These are phyloP conservation scores for Orchesella flavescens DNA, from an alignment of 2,888 invertebrate genomes.

Conservation along the genomic window DNA sequence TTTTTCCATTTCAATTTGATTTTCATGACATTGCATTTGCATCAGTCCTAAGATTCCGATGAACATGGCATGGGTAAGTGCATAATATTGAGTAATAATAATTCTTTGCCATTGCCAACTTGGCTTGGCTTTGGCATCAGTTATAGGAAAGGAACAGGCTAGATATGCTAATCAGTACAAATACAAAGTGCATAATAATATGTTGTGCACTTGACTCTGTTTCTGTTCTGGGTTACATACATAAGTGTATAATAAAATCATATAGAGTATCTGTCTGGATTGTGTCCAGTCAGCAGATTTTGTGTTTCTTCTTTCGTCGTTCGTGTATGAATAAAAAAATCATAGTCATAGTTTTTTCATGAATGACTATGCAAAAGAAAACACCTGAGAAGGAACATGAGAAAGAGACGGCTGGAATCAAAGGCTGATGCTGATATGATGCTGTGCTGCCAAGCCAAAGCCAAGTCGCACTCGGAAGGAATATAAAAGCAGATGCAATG, in stretches of 20 bases:
- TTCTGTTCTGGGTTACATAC: background rate
- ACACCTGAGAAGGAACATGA: conserved; percentile 36
- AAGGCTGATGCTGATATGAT: background rate
- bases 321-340: no score
- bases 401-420: conserved; percentile 2
- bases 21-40: conserved; percentile 3
- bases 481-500: background rate
- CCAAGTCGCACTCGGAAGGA: background rate
- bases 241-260: background rate
- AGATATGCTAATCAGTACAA: conserved; percentile 36
- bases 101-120: no score
- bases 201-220: background rate
- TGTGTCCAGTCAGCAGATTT: conserved; percentile 13
- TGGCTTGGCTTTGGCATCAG: no score
- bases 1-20: conserved; percentile 17
- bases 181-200: conserved; percentile 24
- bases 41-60: background rate
- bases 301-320: no score
- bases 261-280: background rate
- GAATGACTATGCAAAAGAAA: conserved; percentile 47
- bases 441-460: no score
- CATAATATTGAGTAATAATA: no score
- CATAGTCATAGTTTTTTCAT: conserved; percentile 15
- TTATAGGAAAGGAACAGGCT: no score
- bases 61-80: no score